These are phyloP conservation scores for Alexandromys fortis DNA, from an alignment of 2,113 vertebrate genomes.

Conservation along the genomic window DNA sequence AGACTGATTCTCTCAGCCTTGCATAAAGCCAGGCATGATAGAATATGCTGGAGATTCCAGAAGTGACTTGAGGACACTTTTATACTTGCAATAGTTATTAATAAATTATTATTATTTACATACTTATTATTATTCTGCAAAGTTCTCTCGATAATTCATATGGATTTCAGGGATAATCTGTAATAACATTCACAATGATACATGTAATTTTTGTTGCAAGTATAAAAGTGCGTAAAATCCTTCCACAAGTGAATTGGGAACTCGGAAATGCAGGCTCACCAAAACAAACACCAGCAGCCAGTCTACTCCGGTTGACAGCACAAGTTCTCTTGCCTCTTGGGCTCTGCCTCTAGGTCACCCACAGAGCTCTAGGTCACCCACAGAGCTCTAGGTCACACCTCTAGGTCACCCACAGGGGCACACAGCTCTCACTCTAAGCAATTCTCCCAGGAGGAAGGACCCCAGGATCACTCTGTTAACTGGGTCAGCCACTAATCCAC, in stretches of 20 bases:
- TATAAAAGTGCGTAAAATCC: background rate
- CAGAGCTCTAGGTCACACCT: background rate
- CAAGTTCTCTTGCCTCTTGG: background rate
- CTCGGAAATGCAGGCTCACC: background rate
- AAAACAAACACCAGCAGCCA: background rate
- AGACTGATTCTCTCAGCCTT: background rate
- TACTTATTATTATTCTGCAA: background rate
- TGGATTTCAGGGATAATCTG: conserved; percentile 34
- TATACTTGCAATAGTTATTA: no score
- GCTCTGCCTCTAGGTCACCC: background rate
- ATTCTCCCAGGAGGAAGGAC: background rate
- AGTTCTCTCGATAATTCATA: conserved; percentile 1
- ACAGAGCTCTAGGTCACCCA: background rate
- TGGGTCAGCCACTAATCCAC: background rate
- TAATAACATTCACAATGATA: conserved; percentile 11
- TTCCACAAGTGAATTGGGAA: background rate
- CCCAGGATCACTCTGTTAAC: background rate
- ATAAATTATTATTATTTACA: no score
- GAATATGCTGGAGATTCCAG: background rate
- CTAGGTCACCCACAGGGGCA: background rate
- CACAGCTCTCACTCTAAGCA: background rate
- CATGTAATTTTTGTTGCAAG: background rate
- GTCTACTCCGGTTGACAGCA: background rate
- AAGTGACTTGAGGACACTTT: background rate
- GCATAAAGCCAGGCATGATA: background rate